These are phyloP conservation scores for Podiceps cristatus DNA, from an alignment of 2,113 vertebrate genomes.

Conservation along the genomic window DNA sequence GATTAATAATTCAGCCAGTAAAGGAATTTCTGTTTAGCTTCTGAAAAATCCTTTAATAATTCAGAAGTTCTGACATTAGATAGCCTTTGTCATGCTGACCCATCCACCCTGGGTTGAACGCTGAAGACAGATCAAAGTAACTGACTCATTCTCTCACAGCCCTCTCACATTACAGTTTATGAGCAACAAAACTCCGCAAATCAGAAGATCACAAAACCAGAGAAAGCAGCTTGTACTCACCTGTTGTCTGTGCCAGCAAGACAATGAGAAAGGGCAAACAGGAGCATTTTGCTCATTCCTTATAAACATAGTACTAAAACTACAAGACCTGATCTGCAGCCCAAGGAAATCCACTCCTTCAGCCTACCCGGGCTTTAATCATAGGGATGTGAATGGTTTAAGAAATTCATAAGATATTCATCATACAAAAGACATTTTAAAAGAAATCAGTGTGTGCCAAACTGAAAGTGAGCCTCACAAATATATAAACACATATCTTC, in stretches of 20 bases:
- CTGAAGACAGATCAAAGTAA: slow-evolving; percentile 71
- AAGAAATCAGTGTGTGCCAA: background rate
- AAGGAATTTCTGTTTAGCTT: slow-evolving; percentile 70
- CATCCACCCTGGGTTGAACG: slow-evolving; percentile 8
- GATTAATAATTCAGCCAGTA: slow-evolving; percentile 70
- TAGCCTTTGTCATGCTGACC: slow-evolving; percentile 26
- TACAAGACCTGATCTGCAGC: background rate
- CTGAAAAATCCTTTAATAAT: slow-evolving; percentile 77
- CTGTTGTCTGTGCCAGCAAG: background rate
- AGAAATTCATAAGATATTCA: background rate
- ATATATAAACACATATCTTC: background rate
- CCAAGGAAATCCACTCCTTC: background rate
- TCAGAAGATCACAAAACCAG: slow-evolving; percentile 14
- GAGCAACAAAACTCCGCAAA: slow-evolving; percentile 56
- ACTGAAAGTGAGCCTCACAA: background rate
- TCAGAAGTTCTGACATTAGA: slow-evolving; percentile 72
- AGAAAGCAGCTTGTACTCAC: background rate
- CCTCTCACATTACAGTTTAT: slow-evolving; percentile 66
- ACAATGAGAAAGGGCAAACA: background rate
- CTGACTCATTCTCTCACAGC: slow-evolving; percentile 25
- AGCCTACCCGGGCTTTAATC: accelerated
- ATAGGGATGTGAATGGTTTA: background rate
- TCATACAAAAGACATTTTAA: background rate
- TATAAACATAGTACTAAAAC: background rate
- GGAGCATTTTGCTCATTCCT: background rate